Evolutionary conservation across 2,888 invertebrate species (phyloP).

Genomic region (Leptinotarsa juncta): DNA sequence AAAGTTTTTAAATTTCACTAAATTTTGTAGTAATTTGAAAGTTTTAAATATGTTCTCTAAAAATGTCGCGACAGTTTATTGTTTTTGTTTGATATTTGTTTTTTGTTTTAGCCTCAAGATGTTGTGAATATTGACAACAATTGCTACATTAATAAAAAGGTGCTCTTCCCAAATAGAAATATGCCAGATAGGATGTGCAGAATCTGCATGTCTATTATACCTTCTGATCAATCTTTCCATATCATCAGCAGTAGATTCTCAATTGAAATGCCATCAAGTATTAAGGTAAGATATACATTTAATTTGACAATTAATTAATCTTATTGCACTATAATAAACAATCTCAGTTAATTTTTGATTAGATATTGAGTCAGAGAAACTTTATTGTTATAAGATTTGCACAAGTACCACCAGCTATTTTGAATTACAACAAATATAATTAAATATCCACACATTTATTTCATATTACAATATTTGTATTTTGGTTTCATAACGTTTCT

Average conservation of each 20-base stretch:
- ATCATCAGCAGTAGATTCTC: conserved; percentile 21
- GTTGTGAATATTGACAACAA: background rate
- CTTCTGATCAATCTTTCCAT: conserved; percentile 18
- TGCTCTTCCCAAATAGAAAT: conserved; percentile 3
- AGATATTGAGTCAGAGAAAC: no score
- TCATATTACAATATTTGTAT: no score
- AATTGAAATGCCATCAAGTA: conserved; percentile 23
- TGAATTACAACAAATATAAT: no score
- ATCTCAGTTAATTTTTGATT: no score
- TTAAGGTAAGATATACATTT: conserved; percentile 17
- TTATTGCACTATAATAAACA: no score
- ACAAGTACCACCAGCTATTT: no score
- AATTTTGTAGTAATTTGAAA: no score
- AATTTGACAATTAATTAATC: no score
- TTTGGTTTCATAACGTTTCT: no score
- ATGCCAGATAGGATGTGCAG: conserved; percentile 27
- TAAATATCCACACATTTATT: no score
- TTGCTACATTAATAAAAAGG: background rate
- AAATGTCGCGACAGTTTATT: background rate
- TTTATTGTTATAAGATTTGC: no score
- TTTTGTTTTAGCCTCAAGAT: conserved; percentile 2
- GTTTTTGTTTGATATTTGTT: background rate
- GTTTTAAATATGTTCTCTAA: background rate
- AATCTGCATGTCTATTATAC: conserved; percentile 22
- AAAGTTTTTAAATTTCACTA: no score